Base-by-base conservation (phyloP, 2,113 vertebrate genomes). In the Catharus fuscescens region DNA sequence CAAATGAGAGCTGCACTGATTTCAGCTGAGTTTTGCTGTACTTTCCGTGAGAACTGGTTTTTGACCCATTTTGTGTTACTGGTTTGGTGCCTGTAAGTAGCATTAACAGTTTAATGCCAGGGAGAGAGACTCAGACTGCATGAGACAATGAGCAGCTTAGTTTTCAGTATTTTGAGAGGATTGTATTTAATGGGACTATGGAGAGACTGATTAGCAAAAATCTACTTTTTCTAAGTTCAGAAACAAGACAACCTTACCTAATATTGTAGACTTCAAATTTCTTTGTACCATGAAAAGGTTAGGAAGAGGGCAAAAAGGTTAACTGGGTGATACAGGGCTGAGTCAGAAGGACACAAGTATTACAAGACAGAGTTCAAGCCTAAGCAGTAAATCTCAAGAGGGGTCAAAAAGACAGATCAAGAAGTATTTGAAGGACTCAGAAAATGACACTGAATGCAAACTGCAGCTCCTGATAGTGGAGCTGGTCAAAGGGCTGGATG, bases 31-130 rank as follows among this genome's bases (percentile, higher is more conserved):
- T 71, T 83, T 83, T 92, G 28, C n/a, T 17, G 6, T 53, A 32
- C 20, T 60, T 86, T 52, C 38, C 5, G 0, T 17, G 12, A 56
- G 44, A 95, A 80, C 16, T 53, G 31, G 10, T 94, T 94, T 94
- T 74, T 91, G 88, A 94, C 60, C 64, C 71, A 83, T 94, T 87
- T 60, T 67, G 19, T 32, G 5, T 90, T 60, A 74, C 40, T 71
- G 20, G 44, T 93, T 83, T 88, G 42, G 34, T 80, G 76, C 21
- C 50, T 60, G 25, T 92, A 97, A 96, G 90, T 62, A 88, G 96
- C 88, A 93, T 92, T 96, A 95, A 80, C 28, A 94, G 62, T 95
- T 93, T 86, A 96, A 96, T 73, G 79, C 74, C 65, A 87, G 32
- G 64, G 40, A 80, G 61, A 65, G 88, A 79, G 59, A 70, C 36